Evolutionary conservation across 2,888 invertebrate species (phyloP), one percentile per base, ranked within the genome.

Genomic region (Mimachlamys varia): DNA sequence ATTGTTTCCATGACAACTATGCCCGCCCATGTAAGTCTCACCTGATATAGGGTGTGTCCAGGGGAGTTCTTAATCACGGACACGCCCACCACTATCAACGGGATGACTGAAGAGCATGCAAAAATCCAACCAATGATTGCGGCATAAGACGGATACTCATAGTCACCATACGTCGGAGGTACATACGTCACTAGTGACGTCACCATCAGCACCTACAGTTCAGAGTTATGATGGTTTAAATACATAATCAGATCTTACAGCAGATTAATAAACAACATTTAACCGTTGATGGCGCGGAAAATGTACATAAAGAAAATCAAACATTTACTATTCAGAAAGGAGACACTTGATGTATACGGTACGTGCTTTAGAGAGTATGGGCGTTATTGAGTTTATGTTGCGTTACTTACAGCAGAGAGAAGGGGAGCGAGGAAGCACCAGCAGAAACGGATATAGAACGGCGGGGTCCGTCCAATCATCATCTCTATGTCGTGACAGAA

Each of bases 151-250:
- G 90, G 90, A 76, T 88, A 90, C 38, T 22, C 27, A 53, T 90
- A 90, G 33, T 90, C 90, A 38, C 90, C 90, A 38, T 90, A 90
- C 22, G 90, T 88, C 13, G 90, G 90, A n/a, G 90, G 87, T 55
- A 92, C 87, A 88, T 90, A 90, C 37, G 88, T 58, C 17, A 87
- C 37, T 19, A 88, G 17, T 49, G 90, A 88, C 27, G 76, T 44
- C n/a, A 90, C 33, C 53, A 90, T n/a, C 33, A 88, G 50, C 33
- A 88, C 22, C 90, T 90, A 50, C 15, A 88, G 22, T 27, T 38
- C 12, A 38, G n/a, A n/a, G n/a, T 17, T 17, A 27, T n/a, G 33
- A 27, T 13, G 12, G n/a, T n/a, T n/a, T n/a, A n/a, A n/a, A n/a
- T n/a, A n/a, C n/a, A n/a, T n/a, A n/a, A n/a, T n/a, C 44, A 44